phyloP scores from a whole-genome alignment of 2,113 vertebrate genomes.

The Petaurus breviceps region DNA sequence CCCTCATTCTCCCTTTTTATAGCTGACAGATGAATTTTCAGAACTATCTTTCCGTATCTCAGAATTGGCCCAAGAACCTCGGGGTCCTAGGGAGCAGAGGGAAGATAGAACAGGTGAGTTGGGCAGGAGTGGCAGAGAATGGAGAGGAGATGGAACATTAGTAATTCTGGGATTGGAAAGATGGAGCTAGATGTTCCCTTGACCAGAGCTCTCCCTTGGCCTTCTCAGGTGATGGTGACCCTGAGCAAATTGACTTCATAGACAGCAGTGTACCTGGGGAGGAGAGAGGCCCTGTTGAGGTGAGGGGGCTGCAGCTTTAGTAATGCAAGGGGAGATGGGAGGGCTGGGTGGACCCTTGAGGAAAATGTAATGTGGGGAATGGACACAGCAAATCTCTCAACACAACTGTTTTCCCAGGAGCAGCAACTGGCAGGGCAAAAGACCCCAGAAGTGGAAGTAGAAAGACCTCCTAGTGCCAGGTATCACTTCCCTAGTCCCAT shows the following conservation, averaged over 20 bases:
- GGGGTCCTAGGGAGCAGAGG: conserved; percentile 83
- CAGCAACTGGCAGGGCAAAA: conserved; percentile 44
- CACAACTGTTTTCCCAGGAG: conserved; percentile 64
- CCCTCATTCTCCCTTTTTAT: not conserved
- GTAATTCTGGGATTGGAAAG: not conserved
- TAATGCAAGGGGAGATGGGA: not conserved
- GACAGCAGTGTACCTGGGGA: conserved; percentile 86
- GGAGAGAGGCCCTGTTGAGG: conserved; percentile 78
- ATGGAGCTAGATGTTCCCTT: not conserved
- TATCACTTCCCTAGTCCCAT: conserved; percentile 4
- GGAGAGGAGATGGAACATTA: too few relatives aligned
- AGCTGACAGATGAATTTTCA: conserved; percentile 93
- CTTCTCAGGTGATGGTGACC: conserved; percentile 83
- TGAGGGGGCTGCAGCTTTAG: not conserved
- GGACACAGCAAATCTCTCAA: not conserved
- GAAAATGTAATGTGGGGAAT: not conserved
- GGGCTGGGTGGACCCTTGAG: not conserved
- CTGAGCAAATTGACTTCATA: conserved; percentile 88
- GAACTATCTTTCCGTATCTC: conserved; percentile 90
- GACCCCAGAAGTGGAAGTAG: conserved; percentile 23
- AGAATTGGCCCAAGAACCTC: conserved; percentile 87
- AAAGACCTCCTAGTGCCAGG: conserved; percentile 63
- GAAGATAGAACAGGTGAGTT: conserved; percentile 79
- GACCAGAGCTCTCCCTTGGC: accelerated
- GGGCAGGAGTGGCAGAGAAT: not conserved